Conservation (phyloP, 2,797 vertebrate species). For the Fratercula arctica region DNA sequence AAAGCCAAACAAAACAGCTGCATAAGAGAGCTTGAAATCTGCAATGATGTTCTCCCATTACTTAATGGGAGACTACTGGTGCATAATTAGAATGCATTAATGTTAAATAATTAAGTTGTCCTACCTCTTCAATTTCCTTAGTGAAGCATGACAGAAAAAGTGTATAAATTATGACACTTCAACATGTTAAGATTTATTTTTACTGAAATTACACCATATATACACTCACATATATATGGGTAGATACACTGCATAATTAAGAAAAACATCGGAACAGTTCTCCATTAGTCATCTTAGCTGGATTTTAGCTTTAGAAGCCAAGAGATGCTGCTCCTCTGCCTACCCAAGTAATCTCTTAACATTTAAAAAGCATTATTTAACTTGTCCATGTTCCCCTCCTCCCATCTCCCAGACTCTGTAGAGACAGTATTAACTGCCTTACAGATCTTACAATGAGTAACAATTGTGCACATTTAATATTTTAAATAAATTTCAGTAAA, state of each 20-base stretch:
- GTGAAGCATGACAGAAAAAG: constrained; percentile 91
- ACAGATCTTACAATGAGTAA: constrained; percentile 20
- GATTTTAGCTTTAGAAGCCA: constrained; percentile 15
- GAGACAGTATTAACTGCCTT: neutral
- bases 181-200: constrained; percentile 65
- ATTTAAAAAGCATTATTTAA: constrained; percentile 1
- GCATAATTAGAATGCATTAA: constrained; percentile 62
- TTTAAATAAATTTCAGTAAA: constrained; percentile 41
- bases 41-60: constrained; percentile 50
- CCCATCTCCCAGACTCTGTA: constrained; percentile 11
- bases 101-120: constrained; percentile 80
- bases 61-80: constrained; percentile 47
- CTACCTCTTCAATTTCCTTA: constrained; percentile 99
- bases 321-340: neutral
- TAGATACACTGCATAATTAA: constrained; percentile 29
- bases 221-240: constrained; percentile 65
- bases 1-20: constrained; percentile 70
- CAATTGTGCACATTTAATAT: neutral
- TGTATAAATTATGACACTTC: constrained; percentile 86
- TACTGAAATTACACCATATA: constrained; percentile 75
- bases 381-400: neutral
- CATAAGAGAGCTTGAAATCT: constrained; percentile 46
- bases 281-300: neutral
- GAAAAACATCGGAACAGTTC: constrained; percentile 27
- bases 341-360: neutral